A percentile compares a stretch with the other conserved stretches of the same genome.
Conservation (phyloP, 2,888 invertebrate species). For the Cheilosia impressa region DNA sequence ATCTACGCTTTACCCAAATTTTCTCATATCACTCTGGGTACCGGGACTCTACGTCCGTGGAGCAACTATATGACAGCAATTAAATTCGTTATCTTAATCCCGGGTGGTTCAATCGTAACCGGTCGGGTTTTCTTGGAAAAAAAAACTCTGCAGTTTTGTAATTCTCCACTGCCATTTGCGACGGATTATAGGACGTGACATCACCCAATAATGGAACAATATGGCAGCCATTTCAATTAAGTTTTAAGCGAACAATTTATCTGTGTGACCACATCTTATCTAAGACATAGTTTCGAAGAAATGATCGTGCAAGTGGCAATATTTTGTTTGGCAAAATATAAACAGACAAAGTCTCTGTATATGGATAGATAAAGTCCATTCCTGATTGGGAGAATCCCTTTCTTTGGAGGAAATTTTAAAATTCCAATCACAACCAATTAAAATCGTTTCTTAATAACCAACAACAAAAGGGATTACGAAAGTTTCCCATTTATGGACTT, state of each 20-base stretch:
- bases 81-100: too few species aligned
- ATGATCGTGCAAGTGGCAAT: conserved; percentile 31
- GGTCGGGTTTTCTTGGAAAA: background rate
- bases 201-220: conserved; percentile 38
- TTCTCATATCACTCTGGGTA: too few species aligned
- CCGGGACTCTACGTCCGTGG: too few species aligned
- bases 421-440: conserved; percentile 58
- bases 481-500: conserved; percentile 70
- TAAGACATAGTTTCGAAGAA: conserved; percentile 20
- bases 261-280: conserved; percentile 30
- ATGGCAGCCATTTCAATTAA: conserved; percentile 56
- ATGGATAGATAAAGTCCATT: background rate
- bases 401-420: conserved; percentile 35
- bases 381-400: conserved; percentile 28
- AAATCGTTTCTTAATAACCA: conserved; percentile 68
- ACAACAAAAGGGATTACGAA: conserved; percentile 66
- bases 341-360: too few species aligned
- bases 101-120: too few species aligned
- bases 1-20: too few species aligned
- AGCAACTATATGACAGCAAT: too few species aligned
- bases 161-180: background rate
- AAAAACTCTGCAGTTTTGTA: background rate
- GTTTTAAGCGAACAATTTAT: conserved; percentile 44
- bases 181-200: conserved; percentile 42
- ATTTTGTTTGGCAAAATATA: background rate